These are phyloP conservation scores for Megalops cyprinoides DNA, from an alignment of 2,797 vertebrate genomes.

Conservation along the genomic window DNA sequence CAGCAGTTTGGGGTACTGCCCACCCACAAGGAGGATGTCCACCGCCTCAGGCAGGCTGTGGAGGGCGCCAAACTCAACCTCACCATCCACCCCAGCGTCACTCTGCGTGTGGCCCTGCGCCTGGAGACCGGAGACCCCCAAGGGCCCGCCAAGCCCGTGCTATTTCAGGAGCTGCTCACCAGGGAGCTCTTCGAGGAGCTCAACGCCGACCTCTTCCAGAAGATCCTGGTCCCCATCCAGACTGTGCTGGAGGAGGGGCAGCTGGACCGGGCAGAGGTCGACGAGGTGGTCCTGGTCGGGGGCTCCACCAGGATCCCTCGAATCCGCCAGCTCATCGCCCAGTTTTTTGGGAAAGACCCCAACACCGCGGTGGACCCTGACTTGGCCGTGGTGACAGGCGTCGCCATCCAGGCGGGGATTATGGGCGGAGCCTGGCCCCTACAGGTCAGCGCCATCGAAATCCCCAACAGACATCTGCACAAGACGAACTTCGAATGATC, in stretches of 20 bases:
- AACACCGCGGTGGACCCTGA: slow-evolving; percentile 96
- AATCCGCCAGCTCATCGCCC: slow-evolving; percentile 85
- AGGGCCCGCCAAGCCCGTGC: slow-evolving; percentile 53
- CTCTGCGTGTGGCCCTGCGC: slow-evolving; percentile 74
- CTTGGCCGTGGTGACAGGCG: slow-evolving; percentile 91
- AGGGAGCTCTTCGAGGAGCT: slow-evolving; percentile 86
- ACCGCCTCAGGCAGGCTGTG: slow-evolving; percentile 86
- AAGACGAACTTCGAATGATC: slow-evolving; percentile 91
- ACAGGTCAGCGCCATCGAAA: slow-evolving; percentile 96
- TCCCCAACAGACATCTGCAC: slow-evolving; percentile 89
- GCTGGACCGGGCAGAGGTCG: slow-evolving; percentile 84
- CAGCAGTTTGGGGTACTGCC: slow-evolving; percentile 78
- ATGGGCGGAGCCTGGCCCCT: slow-evolving; percentile 96
- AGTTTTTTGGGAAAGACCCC: slow-evolving; percentile 93
- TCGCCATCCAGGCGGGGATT: slow-evolving; percentile 95
- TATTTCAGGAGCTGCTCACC: slow-evolving; percentile 78
- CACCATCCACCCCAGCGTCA: slow-evolving; percentile 74
- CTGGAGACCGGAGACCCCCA: slow-evolving; percentile 58
- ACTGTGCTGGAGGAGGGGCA: slow-evolving; percentile 87
- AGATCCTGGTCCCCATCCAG: slow-evolving; percentile 88
- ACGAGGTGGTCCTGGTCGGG: slow-evolving; percentile 93
- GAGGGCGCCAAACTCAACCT: slow-evolving; percentile 92
- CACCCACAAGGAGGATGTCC: slow-evolving; percentile 87
- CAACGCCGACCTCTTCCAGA: slow-evolving; percentile 93
- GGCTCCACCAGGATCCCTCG: slow-evolving; percentile 94